Evolutionary conservation across 2,113 vertebrate genomes (phyloP), one percentile per base, ranked within the genome.

Genomic region (Poeciliopsis turrubarensis): DNA sequence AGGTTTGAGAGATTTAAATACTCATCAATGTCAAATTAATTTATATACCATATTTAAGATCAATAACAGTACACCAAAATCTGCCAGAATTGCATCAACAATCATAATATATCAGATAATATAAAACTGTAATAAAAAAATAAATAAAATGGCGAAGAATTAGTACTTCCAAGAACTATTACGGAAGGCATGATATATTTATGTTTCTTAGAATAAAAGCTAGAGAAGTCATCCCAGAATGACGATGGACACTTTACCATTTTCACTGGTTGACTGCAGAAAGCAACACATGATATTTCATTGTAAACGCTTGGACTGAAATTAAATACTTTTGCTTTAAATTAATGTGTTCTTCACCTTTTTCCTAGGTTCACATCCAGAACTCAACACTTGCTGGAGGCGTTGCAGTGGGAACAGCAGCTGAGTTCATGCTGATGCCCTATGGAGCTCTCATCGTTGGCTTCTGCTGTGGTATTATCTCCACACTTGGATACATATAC

Each of bases 331-430:
- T 25, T 57, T 31, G 61, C 15, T 63, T 63, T 63, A 19, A 31
- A 10, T 19, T 31, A 22, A 10, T 63, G 34, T 25, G 44, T 62
- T 73, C 4, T 72, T 5, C 14, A 19, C 4, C 0, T 26, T 0
- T 34, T 61, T 73, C 61, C 22, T 92, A 99, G 98, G 98, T 99
- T 14, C 97, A 99, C 88, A 97, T 99, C 86, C 98, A 99, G 94
- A 99, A 99, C 0, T 95, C 97, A 39, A 98, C 98, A 0, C 94
- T 99, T 17, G 98, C 98, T 0, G 98, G 98, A 0, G 98, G 98
- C 0, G 98, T 99, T 76, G 98, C 96, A 0, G 96, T 98, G 79
- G 98, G 98, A 81, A 98, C 98, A 0, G 95, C 97, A 0, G 97
- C 96, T 0, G 97, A 99, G 92, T 97, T 99, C 94, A 97, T 98